A percentile compares a stretch with the other conserved stretches of the same genome.
phyloP scores from a whole-genome alignment of 2,113 vertebrate genomes.

The Embiotoca jacksoni region DNA sequence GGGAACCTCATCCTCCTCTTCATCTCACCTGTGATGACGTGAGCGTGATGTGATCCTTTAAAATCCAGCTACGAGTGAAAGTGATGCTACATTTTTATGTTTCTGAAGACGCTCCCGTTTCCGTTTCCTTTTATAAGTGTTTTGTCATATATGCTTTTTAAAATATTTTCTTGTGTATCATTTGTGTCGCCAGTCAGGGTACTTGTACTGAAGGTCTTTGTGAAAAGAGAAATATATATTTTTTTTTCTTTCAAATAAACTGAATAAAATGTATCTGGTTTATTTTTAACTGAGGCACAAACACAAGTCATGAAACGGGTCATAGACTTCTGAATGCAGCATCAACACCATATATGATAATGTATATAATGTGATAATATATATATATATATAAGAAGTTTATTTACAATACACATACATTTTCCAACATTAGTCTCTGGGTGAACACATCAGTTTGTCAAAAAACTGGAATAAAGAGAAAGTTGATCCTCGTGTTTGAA shows the following conservation, averaged over 20 bases:
- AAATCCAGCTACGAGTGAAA: slow-evolving; percentile 35
- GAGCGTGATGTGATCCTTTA: slow-evolving; percentile 23
- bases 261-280: slow-evolving; percentile 20
- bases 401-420: slow-evolving; percentile 65
- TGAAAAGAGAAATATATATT: slow-evolving; percentile 73
- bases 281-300: not conserved
- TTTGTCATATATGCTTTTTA: slow-evolving; percentile 51
- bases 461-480: slow-evolving; percentile 18
- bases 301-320: not conserved
- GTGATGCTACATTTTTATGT: slow-evolving; percentile 38
- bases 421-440: not conserved
- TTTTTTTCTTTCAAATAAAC: slow-evolving; percentile 75
- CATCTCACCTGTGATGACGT: slow-evolving; percentile 25
- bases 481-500: slow-evolving; percentile 2
- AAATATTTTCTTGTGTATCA: slow-evolving; percentile 48
- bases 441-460: slow-evolving; percentile 10
- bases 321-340: not conserved
- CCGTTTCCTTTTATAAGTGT: slow-evolving; percentile 45
- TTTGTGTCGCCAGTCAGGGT: slow-evolving; percentile 65
- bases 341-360: not conserved
- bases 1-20: slow-evolving; percentile 25
- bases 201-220: slow-evolving; percentile 71
- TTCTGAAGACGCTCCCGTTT: slow-evolving; percentile 29
- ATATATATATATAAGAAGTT: slow-evolving; percentile 38
- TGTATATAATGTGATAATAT: no score